phyloP scores from a whole-genome alignment of 2,797 vertebrate species.

The Adelosebastes latens region DNA sequence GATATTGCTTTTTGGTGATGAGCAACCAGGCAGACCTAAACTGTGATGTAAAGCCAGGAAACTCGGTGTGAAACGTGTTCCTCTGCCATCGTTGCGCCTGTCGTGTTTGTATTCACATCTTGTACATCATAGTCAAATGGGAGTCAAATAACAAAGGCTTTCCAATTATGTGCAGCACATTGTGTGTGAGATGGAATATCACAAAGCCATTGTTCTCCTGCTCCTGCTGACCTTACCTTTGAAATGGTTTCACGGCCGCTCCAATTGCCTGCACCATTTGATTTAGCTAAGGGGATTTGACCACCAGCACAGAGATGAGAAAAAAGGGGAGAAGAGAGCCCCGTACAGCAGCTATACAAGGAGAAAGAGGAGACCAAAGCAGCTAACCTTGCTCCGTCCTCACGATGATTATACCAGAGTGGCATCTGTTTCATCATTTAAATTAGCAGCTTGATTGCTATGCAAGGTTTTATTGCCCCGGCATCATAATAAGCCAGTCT shows the following conservation, averaged over 20 bases:
- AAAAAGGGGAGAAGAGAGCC: conserved; percentile 48
- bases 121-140: conserved; percentile 85
- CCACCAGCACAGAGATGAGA: conserved; percentile 77
- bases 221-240: conserved; percentile 80
- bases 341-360: conserved; percentile 30
- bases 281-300: conserved; percentile 84
- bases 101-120: conserved; percentile 82
- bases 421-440: conserved; percentile 62
- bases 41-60: conserved; percentile 76
- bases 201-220: conserved; percentile 80
- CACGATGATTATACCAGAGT: conserved; percentile 45
- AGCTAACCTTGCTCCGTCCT: conserved; percentile 69
- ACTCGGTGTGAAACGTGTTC: conserved; percentile 67
- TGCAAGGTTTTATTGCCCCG: conserved; percentile 38
- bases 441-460: conserved; percentile 46
- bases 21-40: conserved; percentile 55
- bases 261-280: conserved; percentile 81
- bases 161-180: conserved; percentile 82
- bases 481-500: conserved; percentile 43
- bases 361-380: conserved; percentile 54
- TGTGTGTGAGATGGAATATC: conserved; percentile 81
- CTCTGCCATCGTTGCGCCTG: conserved; percentile 68
- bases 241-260: conserved; percentile 79
- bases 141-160: conserved; percentile 85
- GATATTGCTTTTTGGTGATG: conserved; percentile 61